Conservation (phyloP, 2,113 vertebrate species). For the Tylochromis polylepis region DNA sequence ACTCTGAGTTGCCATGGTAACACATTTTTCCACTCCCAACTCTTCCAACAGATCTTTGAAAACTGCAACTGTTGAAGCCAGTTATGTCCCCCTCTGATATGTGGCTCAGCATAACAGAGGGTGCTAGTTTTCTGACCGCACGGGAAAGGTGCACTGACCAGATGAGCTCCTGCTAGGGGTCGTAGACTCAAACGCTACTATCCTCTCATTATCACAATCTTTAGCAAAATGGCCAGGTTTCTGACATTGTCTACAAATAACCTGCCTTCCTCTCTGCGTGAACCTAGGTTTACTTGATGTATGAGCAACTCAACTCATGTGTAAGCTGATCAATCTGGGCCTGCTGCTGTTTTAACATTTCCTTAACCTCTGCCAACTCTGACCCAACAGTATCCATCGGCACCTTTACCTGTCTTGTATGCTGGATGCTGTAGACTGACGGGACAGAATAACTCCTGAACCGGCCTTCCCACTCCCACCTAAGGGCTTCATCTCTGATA, state of each 20-base stretch:
- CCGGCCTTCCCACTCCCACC: too few species aligned
- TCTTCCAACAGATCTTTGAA: not conserved
- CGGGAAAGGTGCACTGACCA: not conserved
- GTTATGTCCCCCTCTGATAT: not conserved
- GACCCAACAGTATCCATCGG: too few species aligned
- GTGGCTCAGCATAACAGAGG: not conserved
- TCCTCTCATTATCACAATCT: not conserved
- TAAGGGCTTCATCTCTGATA: too few species aligned
- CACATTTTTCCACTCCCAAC: not conserved
- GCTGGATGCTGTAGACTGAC: too few species aligned
- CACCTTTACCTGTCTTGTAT: too few species aligned
- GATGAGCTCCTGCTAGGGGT: fast-evolving
- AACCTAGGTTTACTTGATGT: not conserved
- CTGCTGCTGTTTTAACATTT: not conserved
- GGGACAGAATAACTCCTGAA: too few species aligned
- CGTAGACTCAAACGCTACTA: not conserved
- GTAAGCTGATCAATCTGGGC: not conserved
- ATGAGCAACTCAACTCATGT: fast-evolving
- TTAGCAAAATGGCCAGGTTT: not conserved
- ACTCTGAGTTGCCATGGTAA: not conserved
- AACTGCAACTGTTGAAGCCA: not conserved
- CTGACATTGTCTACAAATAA: fast-evolving
- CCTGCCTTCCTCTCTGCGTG: not conserved
- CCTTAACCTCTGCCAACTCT: not conserved
- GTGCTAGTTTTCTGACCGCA: not conserved